Base-by-base conservation (phyloP, 2,113 vertebrate species). In the Eclectus roratus region DNA sequence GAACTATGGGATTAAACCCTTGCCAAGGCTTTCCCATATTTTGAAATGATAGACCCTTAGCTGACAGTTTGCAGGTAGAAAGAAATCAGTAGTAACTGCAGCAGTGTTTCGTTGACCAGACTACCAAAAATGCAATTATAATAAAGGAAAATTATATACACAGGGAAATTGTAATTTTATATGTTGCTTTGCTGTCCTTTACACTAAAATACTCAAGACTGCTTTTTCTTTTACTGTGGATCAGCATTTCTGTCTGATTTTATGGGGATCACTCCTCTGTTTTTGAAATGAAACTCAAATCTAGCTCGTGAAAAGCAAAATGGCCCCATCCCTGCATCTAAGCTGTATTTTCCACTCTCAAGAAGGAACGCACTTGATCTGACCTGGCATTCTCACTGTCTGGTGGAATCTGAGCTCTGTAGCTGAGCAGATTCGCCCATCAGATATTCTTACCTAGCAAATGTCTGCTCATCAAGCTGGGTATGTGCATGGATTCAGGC, bases 291-390 rank as follows among this genome's bases (percentile, higher is more conserved):
- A 77, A 93, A 85, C 7, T 43, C 13, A n/a, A 27, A 31, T 43
- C 11, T 41, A 46, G 44, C 58, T 89, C 3, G 13, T 25, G 53
- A 65, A 72, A 85, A 79, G 49, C 41, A 72, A 52, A 94, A 25
- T 0, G 0, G 17, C 37, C 21, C 14, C 18, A 12, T 15, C 35
- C 17, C 52, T 11, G 9, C 35, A 17, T 41, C 39, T 7, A 13
- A 74, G 17, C 27, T 58, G 4, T 41, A 12, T 83, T 88, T 88
- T 82, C 82, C 52, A 13, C 52, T 85, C 9, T 8, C 0, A 3
- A 41, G 55, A 31, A 80, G 44, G 49, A 73, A 7, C 28, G 17
- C 7, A 0, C 35, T 87, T n/a, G 52, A 43, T 31, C 33, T 91
- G 44, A 11, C 37, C 29, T 9, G 69, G 27, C 19, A 13, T 71